Evolutionary conservation across 2,113 vertebrate genomes (phyloP), one percentile per base, ranked within the genome.

Genomic region (Picathartes gymnocephalus): DNA sequence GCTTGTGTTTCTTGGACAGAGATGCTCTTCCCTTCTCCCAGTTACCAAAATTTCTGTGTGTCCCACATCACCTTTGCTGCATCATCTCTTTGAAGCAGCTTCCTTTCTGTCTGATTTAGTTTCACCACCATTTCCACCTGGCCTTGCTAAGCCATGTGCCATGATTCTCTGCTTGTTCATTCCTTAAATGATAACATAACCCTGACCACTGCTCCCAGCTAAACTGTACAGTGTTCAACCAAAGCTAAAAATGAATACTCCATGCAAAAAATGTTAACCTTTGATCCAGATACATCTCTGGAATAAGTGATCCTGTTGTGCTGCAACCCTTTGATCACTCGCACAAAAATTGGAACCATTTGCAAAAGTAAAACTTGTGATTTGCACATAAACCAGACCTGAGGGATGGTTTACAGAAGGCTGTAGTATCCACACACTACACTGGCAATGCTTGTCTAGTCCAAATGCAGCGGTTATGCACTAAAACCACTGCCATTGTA

Each of bases 281-380:
- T 93, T 95, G 84, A 93, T 96, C 95, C 93, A 95, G 95, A 90
- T 79, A 71, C 95, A 95, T 96, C 84, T 70, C 88, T 95, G 88
- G 58, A 94, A 81, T 93, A 94, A 96, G 72, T 18, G 70, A 95
- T 95, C 72, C 62, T 17, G 40, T 96, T 94, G 96, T 78, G 96
- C 80, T 2, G 10, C 90, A 93, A 11, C 30, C 15, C 96, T 97
- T 97, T 97, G 97, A 97, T 97, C 96, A 97, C 56, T 58, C 7
- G 0, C 71, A 73, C 48, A 94, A 90, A 97, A 97, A 97, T 97
- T 97, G 94, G 95, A 97, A 97, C 94, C 96, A 96, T 94, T 97
- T 95, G 96, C 88, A 93, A 91, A 90, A 95, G 81, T 47, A 77
- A 78, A 93, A 72, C 76, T 85, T 65, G 88, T 60, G 90, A 81